phyloP scores from a whole-genome alignment of 2,113 vertebrate species.

The Labeo catla region DNA sequence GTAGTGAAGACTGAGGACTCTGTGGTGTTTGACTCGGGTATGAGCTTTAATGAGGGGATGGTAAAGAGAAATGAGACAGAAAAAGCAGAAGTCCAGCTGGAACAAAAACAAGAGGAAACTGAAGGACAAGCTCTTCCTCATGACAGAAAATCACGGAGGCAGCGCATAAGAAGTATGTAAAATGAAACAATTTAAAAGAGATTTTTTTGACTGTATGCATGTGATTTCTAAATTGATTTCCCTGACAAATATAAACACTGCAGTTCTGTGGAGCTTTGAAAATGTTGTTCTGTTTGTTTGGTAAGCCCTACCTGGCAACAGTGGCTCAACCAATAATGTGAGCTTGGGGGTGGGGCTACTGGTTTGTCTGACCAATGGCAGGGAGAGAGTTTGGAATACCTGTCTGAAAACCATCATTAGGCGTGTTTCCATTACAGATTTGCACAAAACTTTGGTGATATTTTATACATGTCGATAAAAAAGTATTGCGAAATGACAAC shows the following conservation, averaged over 20 bases:
- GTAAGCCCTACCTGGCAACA: neutral
- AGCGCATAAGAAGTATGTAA: neutral
- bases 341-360: neutral
- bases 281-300: neutral
- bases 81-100: constrained; percentile 21
- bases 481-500: too few species aligned
- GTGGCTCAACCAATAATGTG: neutral
- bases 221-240: neutral
- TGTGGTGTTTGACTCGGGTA: neutral
- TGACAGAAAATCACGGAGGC: constrained; percentile 30
- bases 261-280: neutral
- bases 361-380: neutral
- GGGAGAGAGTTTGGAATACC: neutral
- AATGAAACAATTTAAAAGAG: neutral
- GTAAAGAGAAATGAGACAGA: neutral
- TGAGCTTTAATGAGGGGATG: neutral
- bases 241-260: neutral
- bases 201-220: neutral
- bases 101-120: constrained; percentile 23
- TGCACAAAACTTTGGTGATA: too few species aligned
- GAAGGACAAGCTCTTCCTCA: constrained; percentile 13
- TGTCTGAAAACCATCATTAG: neutral
- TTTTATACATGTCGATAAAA: too few species aligned
- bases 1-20: neutral
- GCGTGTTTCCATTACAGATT: too few species aligned